A percentile compares a stretch with the other conserved stretches of the same genome.
phyloP scores from a whole-genome alignment of 2,888 invertebrate genomes.

The Brachyopa scutellaris region DNA sequence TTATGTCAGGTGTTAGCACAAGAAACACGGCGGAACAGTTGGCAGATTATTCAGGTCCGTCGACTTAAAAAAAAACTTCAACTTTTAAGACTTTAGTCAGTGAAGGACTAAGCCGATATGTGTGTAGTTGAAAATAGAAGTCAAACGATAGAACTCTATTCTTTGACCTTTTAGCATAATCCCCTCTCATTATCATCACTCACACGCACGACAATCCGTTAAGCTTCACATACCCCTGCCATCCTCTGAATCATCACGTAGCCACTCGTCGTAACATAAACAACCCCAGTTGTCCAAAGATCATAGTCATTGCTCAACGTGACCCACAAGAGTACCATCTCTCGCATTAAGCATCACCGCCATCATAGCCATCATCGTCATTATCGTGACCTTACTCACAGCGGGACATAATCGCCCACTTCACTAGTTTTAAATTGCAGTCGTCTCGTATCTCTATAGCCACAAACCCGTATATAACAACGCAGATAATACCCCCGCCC shows the following conservation, averaged over 20 bases:
- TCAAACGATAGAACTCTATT: no score
- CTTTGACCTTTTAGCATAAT: no score
- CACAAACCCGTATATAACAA: neutral
- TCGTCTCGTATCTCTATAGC: neutral
- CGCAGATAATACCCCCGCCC: conserved; percentile 18
- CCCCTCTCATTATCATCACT: no score
- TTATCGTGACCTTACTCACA: conserved; percentile 5
- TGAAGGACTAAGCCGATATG: no score
- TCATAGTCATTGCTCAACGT: conserved; percentile 55
- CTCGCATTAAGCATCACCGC: conserved; percentile 15
- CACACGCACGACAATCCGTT: neutral
- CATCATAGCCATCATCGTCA: conserved; percentile 15
- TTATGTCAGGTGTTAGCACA: no score
- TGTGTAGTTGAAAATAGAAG: no score
- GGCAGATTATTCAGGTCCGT: no score
- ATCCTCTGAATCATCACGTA: conserved; percentile 46
- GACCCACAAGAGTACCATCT: conserved; percentile 29
- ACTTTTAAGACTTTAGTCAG: no score
- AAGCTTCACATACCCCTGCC: neutral
- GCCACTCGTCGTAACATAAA: conserved; percentile 47
- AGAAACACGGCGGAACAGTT: no score
- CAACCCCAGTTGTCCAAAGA: conserved; percentile 39
- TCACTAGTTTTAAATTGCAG: conserved; percentile 23
- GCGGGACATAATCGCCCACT: neutral
- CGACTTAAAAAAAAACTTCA: no score